Conservation (phyloP, 2,797 vertebrate species). For the Protonibea diacanthus region DNA sequence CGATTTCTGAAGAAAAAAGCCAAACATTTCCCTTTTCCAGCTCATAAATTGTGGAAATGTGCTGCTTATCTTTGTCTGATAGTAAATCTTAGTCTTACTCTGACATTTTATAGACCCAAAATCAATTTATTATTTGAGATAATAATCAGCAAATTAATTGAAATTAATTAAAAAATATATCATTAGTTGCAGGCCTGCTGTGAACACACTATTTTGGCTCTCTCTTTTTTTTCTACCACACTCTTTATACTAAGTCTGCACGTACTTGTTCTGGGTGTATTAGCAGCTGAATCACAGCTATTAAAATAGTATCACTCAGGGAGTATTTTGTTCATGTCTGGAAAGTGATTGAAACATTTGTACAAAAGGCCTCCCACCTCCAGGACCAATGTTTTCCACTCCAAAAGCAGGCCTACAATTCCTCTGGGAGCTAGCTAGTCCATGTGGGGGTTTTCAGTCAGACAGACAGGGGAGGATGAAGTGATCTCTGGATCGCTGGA, state of each 20-base stretch:
- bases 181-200: too few relatives aligned
- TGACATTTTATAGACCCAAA: too few relatives aligned
- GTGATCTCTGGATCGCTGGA: constrained; percentile 46
- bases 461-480: constrained; percentile 49
- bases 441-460: constrained; percentile 49
- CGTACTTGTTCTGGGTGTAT: constrained; percentile 19
- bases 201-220: background rate
- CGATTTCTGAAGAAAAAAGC: background rate
- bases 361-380: constrained; percentile 44
- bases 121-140: too few relatives aligned
- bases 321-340: constrained; percentile 28
- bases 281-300: constrained; percentile 26
- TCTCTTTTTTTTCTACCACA: background rate
- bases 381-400: constrained; percentile 59
- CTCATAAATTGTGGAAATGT: background rate
- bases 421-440: constrained; percentile 48
- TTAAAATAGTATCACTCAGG: constrained; percentile 19
- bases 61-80: background rate
- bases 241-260: background rate
- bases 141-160: too few relatives aligned
- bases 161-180: too few relatives aligned
- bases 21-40: background rate
- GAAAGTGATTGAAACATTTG: constrained; percentile 37
- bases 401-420: constrained; percentile 52
- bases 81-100: background rate